phyloP scores from a whole-genome alignment of 1,140 invertebrate genomes.

The Dendroctonus ponderosae region DNA sequence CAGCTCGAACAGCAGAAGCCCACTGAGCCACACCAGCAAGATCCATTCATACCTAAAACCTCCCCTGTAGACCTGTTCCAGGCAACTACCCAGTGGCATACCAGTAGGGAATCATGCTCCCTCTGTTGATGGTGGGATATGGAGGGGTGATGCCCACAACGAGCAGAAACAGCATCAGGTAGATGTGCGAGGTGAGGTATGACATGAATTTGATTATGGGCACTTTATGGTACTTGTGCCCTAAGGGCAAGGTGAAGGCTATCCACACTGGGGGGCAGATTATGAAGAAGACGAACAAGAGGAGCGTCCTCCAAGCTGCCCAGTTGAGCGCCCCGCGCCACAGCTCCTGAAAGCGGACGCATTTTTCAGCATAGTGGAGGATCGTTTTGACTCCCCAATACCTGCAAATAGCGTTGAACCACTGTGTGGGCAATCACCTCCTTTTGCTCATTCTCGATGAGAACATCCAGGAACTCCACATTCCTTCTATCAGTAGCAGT shows the following conservation, averaged over 20 bases:
- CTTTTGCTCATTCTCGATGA: slow-evolving; percentile 98
- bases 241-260: slow-evolving; percentile 90
- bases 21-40: slow-evolving; percentile 92
- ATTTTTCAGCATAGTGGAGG: neutral
- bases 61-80: neutral
- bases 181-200: slow-evolving; percentile 96
- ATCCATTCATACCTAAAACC: slow-evolving; percentile 81
- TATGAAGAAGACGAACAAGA: slow-evolving; percentile 89
- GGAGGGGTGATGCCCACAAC: slow-evolving; percentile 90
- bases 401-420: slow-evolving; percentile 84
- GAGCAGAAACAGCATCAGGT: slow-evolving; percentile 90
- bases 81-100: slow-evolving; percentile 1
- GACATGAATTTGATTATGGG: slow-evolving; percentile 99
- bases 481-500: slow-evolving; percentile 89
- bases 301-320: slow-evolving; percentile 91
- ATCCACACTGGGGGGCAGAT: slow-evolving; percentile 95
- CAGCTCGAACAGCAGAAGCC: slow-evolving; percentile 91
- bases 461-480: slow-evolving; percentile 92
- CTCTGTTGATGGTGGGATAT: slow-evolving; percentile 70
- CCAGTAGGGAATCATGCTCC: slow-evolving; percentile 77
- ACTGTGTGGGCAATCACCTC: slow-evolving; percentile 91
- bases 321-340: slow-evolving; percentile 95
- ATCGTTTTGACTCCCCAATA: slow-evolving; percentile 45
- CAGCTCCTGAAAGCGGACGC: slow-evolving; percentile 73
- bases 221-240: slow-evolving; percentile 92